Percentiles rank a stretch among this genome's conserved stretches.
phyloP scores from a whole-genome alignment of 1,140 invertebrate species.

The Drosophila sp. region DNA sequence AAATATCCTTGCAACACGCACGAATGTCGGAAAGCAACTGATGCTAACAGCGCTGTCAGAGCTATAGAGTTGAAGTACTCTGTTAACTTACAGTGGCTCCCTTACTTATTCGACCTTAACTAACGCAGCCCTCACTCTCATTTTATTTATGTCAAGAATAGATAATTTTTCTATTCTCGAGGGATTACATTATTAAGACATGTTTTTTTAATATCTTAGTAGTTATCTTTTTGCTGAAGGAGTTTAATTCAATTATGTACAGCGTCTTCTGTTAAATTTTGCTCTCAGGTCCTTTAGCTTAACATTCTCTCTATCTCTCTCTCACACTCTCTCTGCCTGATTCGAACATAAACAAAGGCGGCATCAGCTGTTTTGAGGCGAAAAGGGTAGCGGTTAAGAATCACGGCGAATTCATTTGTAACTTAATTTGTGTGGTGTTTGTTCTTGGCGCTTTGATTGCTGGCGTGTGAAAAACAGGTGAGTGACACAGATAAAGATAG shows the following conservation, averaged over 20 bases:
- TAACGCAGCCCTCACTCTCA: neutral
- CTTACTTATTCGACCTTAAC: neutral
- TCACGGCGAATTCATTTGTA: constrained; percentile 38
- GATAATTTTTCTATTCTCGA: neutral
- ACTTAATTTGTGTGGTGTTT: constrained; percentile 37
- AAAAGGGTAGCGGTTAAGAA: constrained; percentile 4
- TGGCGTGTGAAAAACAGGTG: constrained; percentile 73
- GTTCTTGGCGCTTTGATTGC: constrained; percentile 29
- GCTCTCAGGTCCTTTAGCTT: constrained; percentile 8
- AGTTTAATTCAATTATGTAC: neutral
- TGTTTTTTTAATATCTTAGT: too few species aligned
- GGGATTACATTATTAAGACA: neutral
- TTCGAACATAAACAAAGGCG: constrained; percentile 37
- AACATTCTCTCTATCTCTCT: too few species aligned
- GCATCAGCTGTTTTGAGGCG: constrained; percentile 35
- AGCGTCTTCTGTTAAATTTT: neutral
- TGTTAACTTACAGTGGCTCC: constrained; percentile 38
- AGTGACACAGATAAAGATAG: constrained; percentile 72
- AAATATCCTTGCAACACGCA: constrained; percentile 56
- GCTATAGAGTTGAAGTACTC: neutral
- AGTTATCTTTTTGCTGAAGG: too few species aligned
- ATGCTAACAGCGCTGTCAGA: constrained; percentile 9
- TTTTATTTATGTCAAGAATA: neutral
- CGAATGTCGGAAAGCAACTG: constrained; percentile 54
- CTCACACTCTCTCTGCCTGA: constrained; percentile 26